Percentiles rank a stretch among this genome's conserved stretches.
These are phyloP conservation scores for Ictalurus furcatus DNA, from an alignment of 2,113 vertebrate species.

Conservation along the genomic window DNA sequence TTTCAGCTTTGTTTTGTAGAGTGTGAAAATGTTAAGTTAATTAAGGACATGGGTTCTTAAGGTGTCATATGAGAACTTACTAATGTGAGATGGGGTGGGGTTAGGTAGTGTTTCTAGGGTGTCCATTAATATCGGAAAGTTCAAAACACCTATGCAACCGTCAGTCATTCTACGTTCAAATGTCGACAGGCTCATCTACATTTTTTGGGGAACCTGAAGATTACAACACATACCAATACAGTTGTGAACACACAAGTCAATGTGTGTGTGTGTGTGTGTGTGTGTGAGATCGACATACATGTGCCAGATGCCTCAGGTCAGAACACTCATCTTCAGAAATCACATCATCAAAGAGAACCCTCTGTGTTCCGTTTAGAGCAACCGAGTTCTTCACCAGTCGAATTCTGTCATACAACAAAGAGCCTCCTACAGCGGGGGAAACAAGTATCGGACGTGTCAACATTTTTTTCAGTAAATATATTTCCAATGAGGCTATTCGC, in stretches of 20 bases:
- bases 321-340: constrained; percentile 85
- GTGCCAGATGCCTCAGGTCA: constrained; percentile 84
- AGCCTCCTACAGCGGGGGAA: constrained; percentile 75
- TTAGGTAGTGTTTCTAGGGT: neutral
- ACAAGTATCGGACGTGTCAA: too few relatives aligned
- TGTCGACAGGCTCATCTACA: neutral
- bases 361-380: constrained; percentile 88
- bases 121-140: neutral
- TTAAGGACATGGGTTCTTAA: too few relatives aligned
- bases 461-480: too few relatives aligned
- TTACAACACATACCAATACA: too few relatives aligned
- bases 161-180: neutral
- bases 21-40: too few relatives aligned
- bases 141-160: neutral
- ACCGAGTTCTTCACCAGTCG: constrained; percentile 84
- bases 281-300: constrained; percentile 71
- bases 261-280: neutral
- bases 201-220: neutral
- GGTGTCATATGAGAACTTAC: neutral
- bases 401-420: constrained; percentile 80
- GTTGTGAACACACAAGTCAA: neutral
- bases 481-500: too few relatives aligned
- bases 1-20: too few relatives aligned
- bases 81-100: too few relatives aligned
- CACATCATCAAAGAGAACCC: constrained; percentile 89